A percentile compares a stretch with the other conserved stretches of the same genome.
Evolutionary conservation across 2,888 invertebrate species (phyloP).

Genomic region (Amorpha juglandis): DNA sequence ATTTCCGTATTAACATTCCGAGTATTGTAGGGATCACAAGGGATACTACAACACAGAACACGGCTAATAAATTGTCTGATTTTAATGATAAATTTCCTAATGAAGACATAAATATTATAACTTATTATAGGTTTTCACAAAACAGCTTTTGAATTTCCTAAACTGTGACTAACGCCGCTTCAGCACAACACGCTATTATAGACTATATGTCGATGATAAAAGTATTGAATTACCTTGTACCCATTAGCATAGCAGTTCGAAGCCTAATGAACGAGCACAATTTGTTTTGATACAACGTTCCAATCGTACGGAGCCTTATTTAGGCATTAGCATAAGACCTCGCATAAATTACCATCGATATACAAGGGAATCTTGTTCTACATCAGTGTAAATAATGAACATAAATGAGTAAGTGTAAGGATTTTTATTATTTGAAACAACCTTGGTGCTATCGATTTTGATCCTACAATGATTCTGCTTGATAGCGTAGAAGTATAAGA

Average conservation of each 20-base stretch:
- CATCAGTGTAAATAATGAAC: not conserved
- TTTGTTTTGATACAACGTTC: conserved; percentile 23
- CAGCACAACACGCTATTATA: not conserved
- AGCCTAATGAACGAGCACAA: conserved; percentile 19
- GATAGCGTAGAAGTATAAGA: not conserved
- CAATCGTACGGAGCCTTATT: conserved; percentile 15
- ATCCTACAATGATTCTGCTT: not conserved
- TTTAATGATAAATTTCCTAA: not conserved
- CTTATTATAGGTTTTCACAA: not conserved
- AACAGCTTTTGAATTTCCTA: not conserved
- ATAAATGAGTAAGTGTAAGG: not conserved
- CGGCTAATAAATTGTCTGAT: no score
- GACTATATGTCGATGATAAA: not conserved
- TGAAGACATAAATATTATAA: no score
- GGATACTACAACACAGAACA: no score
- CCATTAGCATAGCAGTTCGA: not conserved
- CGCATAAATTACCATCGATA: conserved; percentile 7
- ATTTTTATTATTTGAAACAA: not conserved
- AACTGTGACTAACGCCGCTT: not conserved
- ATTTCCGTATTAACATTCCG: no score
- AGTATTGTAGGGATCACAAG: no score
- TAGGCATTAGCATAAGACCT: conserved; percentile 18
- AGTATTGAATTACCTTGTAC: not conserved
- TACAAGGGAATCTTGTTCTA: not conserved
- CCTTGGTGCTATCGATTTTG: not conserved